Evolutionary conservation across 2,888 invertebrate genomes (phyloP).

Genomic region (Patella depressa): DNA sequence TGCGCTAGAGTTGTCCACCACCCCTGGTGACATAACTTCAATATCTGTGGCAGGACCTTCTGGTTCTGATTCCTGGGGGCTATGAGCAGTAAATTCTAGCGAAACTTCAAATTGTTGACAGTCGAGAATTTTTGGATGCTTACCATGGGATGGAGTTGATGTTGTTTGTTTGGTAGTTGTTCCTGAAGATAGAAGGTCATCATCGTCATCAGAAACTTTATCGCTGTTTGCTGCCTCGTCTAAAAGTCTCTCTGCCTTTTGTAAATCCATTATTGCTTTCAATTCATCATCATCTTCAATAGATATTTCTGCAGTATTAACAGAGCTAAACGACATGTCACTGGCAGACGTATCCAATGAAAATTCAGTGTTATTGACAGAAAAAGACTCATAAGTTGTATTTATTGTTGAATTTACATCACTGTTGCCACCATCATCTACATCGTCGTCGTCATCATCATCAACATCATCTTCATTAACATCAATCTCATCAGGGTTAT

Average conservation of each 20-base stretch:
- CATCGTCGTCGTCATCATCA: conserved; percentile 44
- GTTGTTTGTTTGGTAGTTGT: conserved; percentile 35
- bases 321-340: background rate
- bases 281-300: conserved; percentile 18
- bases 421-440: conserved; percentile 33
- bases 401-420: background rate
- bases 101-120: background rate
- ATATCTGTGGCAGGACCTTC: background rate
- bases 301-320: background rate
- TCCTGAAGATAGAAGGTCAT: conserved; percentile 27
- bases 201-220: conserved; percentile 21
- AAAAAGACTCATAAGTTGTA: conserved; percentile 36
- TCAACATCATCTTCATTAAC: conserved; percentile 27
- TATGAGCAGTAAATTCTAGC: background rate
- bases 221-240: conserved; percentile 7
- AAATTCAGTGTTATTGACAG: conserved; percentile 19
- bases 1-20: background rate
- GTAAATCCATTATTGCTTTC: conserved; percentile 12
- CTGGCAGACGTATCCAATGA: background rate
- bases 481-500: background rate
- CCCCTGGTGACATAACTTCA: background rate
- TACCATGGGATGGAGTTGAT: background rate
- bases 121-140: background rate
- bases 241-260: conserved; percentile 14
- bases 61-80: background rate